Evolutionary conservation across 2,888 invertebrate genomes (phyloP), one percentile per base, ranked within the genome.

Genomic region (Hedychridium roseum): DNA sequence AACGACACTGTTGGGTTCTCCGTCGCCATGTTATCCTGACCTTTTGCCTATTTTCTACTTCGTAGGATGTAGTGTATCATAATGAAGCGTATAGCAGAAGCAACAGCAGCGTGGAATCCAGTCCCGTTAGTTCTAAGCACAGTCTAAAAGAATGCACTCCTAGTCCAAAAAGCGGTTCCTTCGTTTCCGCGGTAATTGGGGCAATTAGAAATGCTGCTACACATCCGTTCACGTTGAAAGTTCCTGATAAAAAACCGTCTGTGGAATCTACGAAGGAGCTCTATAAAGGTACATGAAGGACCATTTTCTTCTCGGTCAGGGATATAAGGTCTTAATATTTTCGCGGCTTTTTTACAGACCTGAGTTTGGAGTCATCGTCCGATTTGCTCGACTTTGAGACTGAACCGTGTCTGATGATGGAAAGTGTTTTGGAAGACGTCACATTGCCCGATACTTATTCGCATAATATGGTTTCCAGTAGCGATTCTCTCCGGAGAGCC

Each of bases 311-410:
- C n/a, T 31, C n/a, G n/a, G n/a, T n/a, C n/a, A n/a, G n/a, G n/a
- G n/a, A n/a, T n/a, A n/a, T n/a, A n/a, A n/a, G n/a, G n/a, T n/a
- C n/a, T n/a, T n/a, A n/a, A n/a, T n/a, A n/a, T n/a, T n/a, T n/a
- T n/a, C n/a, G n/a, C n/a, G n/a, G n/a, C n/a, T n/a, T n/a, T 48
- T 27, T 53, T 67, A 21, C 55, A 88, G 88, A 89, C 52, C 50
- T 76, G 43, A 76, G 71, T 20, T 66, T 68, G 18, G 89, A 90
- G 79, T 90, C 90, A 4, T 76, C 76, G 12, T 88, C 88, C 3
- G 91, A 91, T 69, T 82, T 91, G 76, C 81, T 91, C 26, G 91
- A 91, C 76, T 91, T 90, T 0, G 91, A 91, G 82, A 91, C 91
- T 0, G 91, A 91, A 69, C 91, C 91, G 0, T 89, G 90, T 64